A percentile compares a stretch with the other conserved stretches of the same genome.
These are phyloP conservation scores for Chaetura pelagica DNA, from an alignment of 2,113 vertebrate species.

Conservation along the genomic window DNA sequence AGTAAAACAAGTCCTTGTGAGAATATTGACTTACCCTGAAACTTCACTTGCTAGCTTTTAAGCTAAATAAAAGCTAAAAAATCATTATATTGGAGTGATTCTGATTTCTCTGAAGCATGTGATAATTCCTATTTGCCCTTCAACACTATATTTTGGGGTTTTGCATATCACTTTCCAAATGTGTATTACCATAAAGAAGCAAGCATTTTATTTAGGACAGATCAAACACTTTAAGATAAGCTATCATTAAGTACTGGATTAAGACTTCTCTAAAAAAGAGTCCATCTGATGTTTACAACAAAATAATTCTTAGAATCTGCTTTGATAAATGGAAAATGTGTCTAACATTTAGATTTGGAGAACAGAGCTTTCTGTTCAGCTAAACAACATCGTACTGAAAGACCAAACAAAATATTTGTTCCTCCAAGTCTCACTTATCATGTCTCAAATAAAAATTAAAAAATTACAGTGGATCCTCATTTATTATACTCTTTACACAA, in stretches of 20 bases:
- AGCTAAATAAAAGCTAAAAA: background rate
- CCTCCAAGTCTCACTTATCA: background rate
- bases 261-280: background rate
- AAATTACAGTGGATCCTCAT: background rate
- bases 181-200: background rate
- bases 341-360: background rate
- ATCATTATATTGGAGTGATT: background rate
- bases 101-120: background rate
- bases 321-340: background rate
- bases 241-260: background rate
- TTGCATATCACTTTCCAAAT: background rate
- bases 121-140: background rate
- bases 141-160: background rate
- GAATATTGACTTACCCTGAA: background rate
- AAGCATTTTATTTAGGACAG: background rate
- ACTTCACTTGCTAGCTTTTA: background rate
- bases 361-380: background rate
- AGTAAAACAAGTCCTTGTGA: slow-evolving; percentile 34
- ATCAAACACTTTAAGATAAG: background rate
- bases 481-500: background rate
- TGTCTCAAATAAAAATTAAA: background rate
- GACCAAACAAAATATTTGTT: background rate
- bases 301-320: background rate
- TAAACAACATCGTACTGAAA: background rate
- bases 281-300: background rate